Base-by-base conservation (phyloP, 64 coral and sea anemone species). In the Exaiptasia diaphana region DNA sequence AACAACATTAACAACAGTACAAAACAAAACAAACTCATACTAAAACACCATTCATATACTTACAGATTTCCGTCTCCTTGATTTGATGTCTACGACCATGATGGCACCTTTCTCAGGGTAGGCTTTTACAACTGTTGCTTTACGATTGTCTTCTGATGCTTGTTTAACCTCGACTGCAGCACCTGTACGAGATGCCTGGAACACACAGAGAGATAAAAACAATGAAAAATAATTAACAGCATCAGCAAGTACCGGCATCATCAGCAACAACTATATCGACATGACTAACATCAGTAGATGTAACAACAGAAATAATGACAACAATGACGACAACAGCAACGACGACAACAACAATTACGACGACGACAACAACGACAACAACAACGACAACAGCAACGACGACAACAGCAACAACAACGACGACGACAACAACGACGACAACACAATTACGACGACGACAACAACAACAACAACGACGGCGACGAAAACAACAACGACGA, bases 21-120 rank as follows among this genome's bases (percentile, higher is more conserved):
- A n/a, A n/a, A n/a, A n/a, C n/a, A n/a, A n/a, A n/a, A n/a, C n/a
- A n/a, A n/a, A n/a, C n/a, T n/a, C n/a, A n/a, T n/a, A n/a, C n/a
- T n/a, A n/a, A n/a, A n/a, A 24, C 55, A 14, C 55, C 30, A 0
- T 59, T n/a, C n/a, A n/a, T n/a, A 30, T 73, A 73, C 76, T 28
- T 76, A 90, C 93, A n/a, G 93, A 90, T 90, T 96, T 96, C 38
- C 46, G 85, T 35, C 83, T 85, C 37, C 93, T 75, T 59, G 93
- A 86, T 29, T 81, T 90, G 37, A 96, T 59, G 64, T 96, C 93
- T 30, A 96, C 14, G 2, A 96, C 87, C 70, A 85, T 81, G 59
- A 96, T 82, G 5, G 75, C 59, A 20, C 76, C 93, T 71, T 96
- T 96, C 63, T 96, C 93, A 6, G 82, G 86, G 45, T 80, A 82